Conservation (phyloP, 2,797 vertebrate genomes). For the Myotis findleyi region DNA sequence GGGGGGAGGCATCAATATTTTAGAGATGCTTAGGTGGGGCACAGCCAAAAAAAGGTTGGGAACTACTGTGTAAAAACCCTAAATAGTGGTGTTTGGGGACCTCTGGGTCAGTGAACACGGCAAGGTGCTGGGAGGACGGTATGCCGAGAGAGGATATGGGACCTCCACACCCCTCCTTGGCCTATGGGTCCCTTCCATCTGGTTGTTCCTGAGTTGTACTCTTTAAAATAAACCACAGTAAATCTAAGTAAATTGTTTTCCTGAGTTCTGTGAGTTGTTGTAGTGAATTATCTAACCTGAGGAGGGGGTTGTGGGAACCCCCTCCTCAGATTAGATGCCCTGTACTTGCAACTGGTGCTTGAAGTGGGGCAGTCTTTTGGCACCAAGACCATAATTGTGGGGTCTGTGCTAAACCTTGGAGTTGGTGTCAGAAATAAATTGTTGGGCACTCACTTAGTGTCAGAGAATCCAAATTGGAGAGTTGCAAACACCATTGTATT, state of each 20-base stretch:
- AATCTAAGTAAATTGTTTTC: not conserved
- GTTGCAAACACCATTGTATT: not conserved
- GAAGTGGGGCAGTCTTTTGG: not conserved
- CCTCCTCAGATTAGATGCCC: too few relatives aligned
- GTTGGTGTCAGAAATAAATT: not conserved
- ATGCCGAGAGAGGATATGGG: not conserved
- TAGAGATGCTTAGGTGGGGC: too few relatives aligned
- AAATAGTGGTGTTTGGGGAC: not conserved
- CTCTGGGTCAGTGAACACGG: not conserved
- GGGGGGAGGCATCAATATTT: too few relatives aligned
- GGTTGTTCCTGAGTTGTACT: not conserved
- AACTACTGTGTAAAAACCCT: not conserved
- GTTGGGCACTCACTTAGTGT: not conserved
- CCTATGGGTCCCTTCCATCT: not conserved
- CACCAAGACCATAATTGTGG: not conserved
- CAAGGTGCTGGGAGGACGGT: not conserved
- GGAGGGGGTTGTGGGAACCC: not conserved
- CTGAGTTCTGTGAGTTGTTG: not conserved
- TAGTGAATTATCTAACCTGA: not conserved
- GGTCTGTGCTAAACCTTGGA: not conserved
- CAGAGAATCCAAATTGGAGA: not conserved
- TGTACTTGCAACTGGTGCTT: not conserved
- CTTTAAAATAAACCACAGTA: not conserved
- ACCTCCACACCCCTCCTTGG: accelerated
- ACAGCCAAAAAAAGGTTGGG: too few relatives aligned